phyloP scores from a whole-genome alignment of 2,797 vertebrate species.

The Acanthis flammea region DNA sequence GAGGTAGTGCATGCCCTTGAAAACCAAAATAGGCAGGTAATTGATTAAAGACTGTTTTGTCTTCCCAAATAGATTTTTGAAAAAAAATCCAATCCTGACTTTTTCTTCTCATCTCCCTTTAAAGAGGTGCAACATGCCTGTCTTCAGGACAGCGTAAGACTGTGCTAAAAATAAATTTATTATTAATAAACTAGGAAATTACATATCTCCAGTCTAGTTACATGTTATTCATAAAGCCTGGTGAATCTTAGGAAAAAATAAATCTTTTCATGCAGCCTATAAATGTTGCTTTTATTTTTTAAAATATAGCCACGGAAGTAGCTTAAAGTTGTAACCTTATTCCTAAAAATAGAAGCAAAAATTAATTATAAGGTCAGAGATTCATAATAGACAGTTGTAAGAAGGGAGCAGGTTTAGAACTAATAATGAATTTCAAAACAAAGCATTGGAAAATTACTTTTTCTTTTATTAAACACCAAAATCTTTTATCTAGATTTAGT shows the following conservation, averaged over 20 bases:
- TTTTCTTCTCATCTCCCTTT: not conserved
- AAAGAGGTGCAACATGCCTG: not conserved
- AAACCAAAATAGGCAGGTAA: slow-evolving; percentile 16
- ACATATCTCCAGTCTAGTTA: not conserved
- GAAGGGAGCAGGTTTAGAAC: not conserved
- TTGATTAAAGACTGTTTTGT: slow-evolving; percentile 32
- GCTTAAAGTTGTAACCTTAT: not conserved
- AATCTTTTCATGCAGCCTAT: not conserved
- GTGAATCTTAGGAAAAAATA: not conserved
- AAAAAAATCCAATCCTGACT: not conserved
- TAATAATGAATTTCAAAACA: not conserved
- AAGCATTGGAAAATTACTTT: not conserved
- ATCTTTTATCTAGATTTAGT: not conserved
- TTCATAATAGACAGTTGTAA: not conserved
- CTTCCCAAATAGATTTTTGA: not conserved
- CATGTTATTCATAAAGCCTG: not conserved
- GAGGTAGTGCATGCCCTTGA: not conserved
- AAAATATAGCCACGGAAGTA: not conserved
- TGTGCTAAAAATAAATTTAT: slow-evolving; percentile 27
- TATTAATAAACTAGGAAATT: slow-evolving; percentile 25
- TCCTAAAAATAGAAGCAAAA: not conserved
- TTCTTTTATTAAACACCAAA: not conserved
- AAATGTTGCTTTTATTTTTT: not conserved
- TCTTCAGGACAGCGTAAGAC: not conserved
- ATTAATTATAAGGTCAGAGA: not conserved